Conservation (phyloP, 1,140 invertebrate genomes). For the Vanessa atalanta region DNA sequence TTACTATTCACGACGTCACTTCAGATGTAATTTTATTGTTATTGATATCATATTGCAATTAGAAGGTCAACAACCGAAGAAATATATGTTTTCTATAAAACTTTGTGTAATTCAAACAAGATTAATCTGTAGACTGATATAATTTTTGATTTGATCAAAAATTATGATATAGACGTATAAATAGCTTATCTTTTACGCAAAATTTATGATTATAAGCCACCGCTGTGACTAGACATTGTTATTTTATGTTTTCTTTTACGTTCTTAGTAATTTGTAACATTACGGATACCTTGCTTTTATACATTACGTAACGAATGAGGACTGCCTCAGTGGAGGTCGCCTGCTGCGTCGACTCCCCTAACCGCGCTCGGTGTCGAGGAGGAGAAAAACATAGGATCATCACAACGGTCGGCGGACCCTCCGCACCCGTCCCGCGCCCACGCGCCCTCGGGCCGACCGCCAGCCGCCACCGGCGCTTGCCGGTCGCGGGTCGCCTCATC, state of each 20-base stretch:
- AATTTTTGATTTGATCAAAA: neutral
- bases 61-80: neutral
- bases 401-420: slow-evolving; percentile 55
- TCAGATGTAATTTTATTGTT: neutral
- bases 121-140: neutral
- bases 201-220: neutral
- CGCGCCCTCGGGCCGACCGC: slow-evolving; percentile 59
- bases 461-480: slow-evolving; percentile 53
- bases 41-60: neutral
- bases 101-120: neutral
- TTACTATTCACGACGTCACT: neutral
- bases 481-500: slow-evolving; percentile 43
- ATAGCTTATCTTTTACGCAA: neutral
- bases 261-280: neutral
- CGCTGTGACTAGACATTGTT: neutral
- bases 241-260: neutral
- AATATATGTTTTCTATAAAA: neutral
- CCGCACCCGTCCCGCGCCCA: slow-evolving; percentile 63
- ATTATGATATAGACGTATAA: neutral
- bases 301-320: slow-evolving; percentile 19
- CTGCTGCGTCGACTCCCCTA: slow-evolving; percentile 57
- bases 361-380: slow-evolving; percentile 52
- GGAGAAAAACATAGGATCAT: slow-evolving; percentile 70
- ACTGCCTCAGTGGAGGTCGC: slow-evolving; percentile 46
- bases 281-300: neutral